These are phyloP conservation scores for Drosophila formosana DNA, from an alignment of 2,888 invertebrate species.

Conservation along the genomic window DNA sequence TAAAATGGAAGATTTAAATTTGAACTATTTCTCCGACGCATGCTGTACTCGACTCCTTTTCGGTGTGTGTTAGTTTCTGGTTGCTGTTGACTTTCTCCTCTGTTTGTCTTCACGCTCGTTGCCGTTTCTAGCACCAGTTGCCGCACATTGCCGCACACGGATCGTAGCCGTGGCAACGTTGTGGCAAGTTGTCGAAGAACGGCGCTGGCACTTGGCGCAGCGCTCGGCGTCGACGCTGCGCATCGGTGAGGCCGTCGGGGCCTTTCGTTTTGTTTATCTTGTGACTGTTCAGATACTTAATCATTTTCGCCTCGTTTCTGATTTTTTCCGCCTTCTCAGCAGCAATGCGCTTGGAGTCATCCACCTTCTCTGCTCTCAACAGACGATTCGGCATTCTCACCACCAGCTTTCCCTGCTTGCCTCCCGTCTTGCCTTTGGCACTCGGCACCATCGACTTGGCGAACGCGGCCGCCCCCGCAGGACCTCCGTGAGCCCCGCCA, in stretches of 20 bases:
- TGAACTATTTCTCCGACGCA: not conserved
- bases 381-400: slow-evolving; percentile 42
- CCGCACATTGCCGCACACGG: slow-evolving; percentile 29
- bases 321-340: not conserved
- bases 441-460: slow-evolving; percentile 34
- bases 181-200: slow-evolving; percentile 59
- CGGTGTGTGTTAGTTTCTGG: not conserved
- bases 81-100: not conserved
- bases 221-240: slow-evolving; percentile 45
- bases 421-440: not conserved
- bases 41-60: not conserved
- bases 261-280: slow-evolving; percentile 21
- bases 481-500: slow-evolving; percentile 2
- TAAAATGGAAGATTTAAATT: not conserved
- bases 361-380: slow-evolving; percentile 4
- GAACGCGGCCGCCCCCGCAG: slow-evolving; percentile 1
- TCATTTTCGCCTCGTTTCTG: slow-evolving; percentile 6
- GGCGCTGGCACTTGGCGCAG: slow-evolving; percentile 57
- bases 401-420: slow-evolving; percentile 17
- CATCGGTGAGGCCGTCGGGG: slow-evolving; percentile 53
- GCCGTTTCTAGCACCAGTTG: not conserved
- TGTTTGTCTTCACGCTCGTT: not conserved
- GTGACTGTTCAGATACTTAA: slow-evolving; percentile 8
- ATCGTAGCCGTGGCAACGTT: slow-evolving; percentile 60
- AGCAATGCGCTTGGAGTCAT: slow-evolving; percentile 32